Percentiles rank a stretch among this genome's conserved stretches.
These are phyloP conservation scores for Hafferia zeledoni DNA, from an alignment of 2,797 vertebrate genomes.

Conservation along the genomic window DNA sequence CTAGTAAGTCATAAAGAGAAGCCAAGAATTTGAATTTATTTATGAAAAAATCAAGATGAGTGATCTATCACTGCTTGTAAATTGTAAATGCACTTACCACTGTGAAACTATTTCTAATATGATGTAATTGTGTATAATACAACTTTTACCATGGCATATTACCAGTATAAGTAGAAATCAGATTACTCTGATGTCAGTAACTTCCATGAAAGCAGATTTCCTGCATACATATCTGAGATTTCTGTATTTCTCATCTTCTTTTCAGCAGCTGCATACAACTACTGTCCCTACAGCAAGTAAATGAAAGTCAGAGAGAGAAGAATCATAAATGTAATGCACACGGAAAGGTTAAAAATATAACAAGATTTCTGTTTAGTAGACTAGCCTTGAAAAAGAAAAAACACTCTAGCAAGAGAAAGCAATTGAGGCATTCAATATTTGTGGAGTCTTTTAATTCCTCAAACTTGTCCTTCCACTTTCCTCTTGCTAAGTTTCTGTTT, in stretches of 20 bases:
- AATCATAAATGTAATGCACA: neutral
- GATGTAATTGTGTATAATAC: neutral
- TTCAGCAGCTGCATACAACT: neutral
- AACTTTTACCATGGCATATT: neutral
- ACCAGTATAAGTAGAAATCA: neutral
- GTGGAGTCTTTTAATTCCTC: neutral
- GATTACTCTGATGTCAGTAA: neutral
- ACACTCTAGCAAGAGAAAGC: neutral
- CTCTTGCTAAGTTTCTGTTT: neutral
- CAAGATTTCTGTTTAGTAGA: neutral
- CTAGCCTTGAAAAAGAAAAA: neutral
- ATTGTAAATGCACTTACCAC: neutral
- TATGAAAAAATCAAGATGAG: neutral
- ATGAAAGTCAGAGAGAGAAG: neutral
- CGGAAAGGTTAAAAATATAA: neutral
- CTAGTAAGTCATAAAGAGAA: neutral
- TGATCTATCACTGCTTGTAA: neutral
- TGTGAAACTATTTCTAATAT: neutral
- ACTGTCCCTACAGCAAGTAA: neutral
- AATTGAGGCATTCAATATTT: neutral
- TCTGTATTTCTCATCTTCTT: neutral
- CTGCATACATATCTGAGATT: neutral
- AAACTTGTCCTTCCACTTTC: neutral
- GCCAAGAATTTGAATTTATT: neutral
- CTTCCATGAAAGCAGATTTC: neutral